Base-by-base conservation (phyloP, 2,888 invertebrate genomes). In the Dasysyrphus albostriatus region DNA sequence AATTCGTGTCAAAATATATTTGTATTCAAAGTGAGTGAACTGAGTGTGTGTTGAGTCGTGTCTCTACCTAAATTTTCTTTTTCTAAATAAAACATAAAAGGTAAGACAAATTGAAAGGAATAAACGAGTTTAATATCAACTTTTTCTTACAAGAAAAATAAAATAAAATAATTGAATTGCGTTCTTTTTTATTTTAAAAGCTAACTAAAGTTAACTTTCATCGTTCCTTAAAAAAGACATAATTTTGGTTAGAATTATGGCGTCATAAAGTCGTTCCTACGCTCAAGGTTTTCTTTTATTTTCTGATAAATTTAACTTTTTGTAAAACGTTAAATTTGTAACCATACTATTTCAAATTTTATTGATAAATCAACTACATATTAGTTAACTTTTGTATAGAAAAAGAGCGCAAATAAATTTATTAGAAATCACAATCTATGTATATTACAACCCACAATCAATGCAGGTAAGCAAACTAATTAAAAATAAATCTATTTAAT, bases 401-500 rank as follows among this genome's bases (percentile, higher is more conserved):
- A 24, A 24, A 24, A 24, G 24, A 24, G 3, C 24, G 24, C 7
- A n/a, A 9, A 14, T 5, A 24, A 54, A 54, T 14, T 6, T 2
- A 14, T 54, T 14, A 37, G 32, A 14, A 59, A 9, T 39, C 1
- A 2, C 24, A 59, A 39, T 16, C n/a, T 29, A 44, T n/a, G n/a
- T n/a, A n/a, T 32, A n/a, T 63, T 65, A 34, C 32, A 12, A 32
- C 10, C 44, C 32, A 44, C 10, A 16, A 34, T 47, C 65, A 32
- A 47, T 47, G 16, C 44, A 65, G 65, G 65, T 65, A 65, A 65
- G 65, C 10, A 32, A 19, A 14, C 6, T 47, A 44, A 63, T 3
- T 5, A 16, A 34, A 63, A 47, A 65, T 16, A 32, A 32, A 37
- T 37, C 10, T 16, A 34, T 37, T 37, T n/a, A 10, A 63, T 6